Evolutionary conservation across 2,888 invertebrate genomes (phyloP).

Genomic region (Rutpela maculata): DNA sequence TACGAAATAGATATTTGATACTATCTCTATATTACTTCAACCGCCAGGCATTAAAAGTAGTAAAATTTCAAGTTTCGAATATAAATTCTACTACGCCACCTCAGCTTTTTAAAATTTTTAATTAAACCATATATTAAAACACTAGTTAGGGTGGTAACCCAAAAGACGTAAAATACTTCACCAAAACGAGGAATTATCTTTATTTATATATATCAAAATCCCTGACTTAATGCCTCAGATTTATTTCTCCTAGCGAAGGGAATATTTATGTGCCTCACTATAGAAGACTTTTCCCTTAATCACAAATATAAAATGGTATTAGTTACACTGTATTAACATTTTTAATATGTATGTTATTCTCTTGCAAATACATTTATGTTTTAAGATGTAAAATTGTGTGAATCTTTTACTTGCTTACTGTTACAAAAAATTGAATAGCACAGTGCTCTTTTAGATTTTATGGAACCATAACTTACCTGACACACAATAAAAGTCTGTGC

Average conservation of each 20-base stretch:
- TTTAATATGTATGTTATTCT: neutral
- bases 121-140: neutral
- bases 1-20: no score
- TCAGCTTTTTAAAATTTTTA: neutral
- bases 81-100: neutral
- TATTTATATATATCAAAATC: slow-evolving; percentile 1
- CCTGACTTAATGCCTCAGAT: neutral
- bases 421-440: neutral
- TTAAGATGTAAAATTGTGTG: neutral
- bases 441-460: neutral
- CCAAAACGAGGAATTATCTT: neutral
- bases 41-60: no score
- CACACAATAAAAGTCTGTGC: neutral
- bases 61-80: neutral
- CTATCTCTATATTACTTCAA: no score
- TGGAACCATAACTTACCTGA: neutral
- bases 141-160: neutral
- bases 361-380: neutral
- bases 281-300: neutral
- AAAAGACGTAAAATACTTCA: neutral
- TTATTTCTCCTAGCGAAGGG: neutral
- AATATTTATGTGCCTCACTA: neutral
- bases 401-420: neutral
- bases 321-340: neutral
- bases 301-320: neutral